A percentile compares a stretch with the other conserved stretches of the same genome.
Evolutionary conservation across 2,797 vertebrate genomes (phyloP).

Genomic region (Neopelma chrysocephalum): DNA sequence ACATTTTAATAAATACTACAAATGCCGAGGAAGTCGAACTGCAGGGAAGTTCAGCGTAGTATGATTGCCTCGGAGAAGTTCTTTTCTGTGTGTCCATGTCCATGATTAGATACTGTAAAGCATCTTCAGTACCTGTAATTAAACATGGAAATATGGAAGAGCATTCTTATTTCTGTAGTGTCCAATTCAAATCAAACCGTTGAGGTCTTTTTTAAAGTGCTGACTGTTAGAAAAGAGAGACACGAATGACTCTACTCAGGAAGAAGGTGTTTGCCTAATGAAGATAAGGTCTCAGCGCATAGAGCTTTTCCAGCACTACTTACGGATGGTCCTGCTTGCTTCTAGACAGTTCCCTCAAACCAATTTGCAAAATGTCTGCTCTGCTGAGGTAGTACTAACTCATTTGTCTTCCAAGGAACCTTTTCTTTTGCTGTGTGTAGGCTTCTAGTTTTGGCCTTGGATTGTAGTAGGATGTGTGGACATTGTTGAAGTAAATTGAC

Average conservation of each 20-base stretch:
- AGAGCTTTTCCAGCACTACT: neutral
- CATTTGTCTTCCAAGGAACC: neutral
- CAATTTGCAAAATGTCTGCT: neutral
- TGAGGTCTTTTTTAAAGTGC: neutral
- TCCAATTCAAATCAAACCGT: neutral
- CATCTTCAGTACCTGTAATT: neutral
- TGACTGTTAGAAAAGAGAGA: neutral
- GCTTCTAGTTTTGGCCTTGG: neutral
- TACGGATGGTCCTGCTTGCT: neutral
- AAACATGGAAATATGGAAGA: neutral
- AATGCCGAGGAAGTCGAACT: neutral
- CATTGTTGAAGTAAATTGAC: neutral
- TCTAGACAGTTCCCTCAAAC: neutral
- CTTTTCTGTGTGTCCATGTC: accelerated
- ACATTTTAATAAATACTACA: neutral
- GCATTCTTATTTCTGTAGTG: neutral
- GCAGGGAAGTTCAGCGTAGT: neutral
- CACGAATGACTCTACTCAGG: neutral
- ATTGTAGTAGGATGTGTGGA: neutral
- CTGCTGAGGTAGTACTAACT: neutral
- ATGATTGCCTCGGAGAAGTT: neutral
- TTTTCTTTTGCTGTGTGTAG: neutral
- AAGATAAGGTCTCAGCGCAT: neutral
- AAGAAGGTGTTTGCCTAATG: neutral
- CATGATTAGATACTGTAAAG: neutral